Conservation (phyloP, 23 tunicate species). For the Diplosoma virens region DNA sequence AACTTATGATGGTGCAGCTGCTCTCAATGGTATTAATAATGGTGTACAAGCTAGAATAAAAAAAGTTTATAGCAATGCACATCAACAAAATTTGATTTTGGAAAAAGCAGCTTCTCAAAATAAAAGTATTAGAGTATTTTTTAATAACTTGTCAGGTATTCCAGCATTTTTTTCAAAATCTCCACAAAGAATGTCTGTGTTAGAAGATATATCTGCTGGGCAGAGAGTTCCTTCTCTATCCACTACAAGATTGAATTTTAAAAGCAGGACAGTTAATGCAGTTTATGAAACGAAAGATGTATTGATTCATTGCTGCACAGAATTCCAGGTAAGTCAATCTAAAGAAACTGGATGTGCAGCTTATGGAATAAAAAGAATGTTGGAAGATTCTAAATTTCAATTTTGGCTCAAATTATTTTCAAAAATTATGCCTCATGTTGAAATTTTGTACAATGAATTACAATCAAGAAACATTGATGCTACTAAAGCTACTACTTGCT, state of each 20-base stretch:
- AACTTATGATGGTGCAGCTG: slow-evolving; percentile 40
- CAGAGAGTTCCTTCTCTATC: background rate
- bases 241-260: slow-evolving; percentile 31
- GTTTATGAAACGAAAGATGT: background rate
- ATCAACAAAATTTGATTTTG: slow-evolving; percentile 5
- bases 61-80: slow-evolving; percentile 30
- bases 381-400: slow-evolving; percentile 3
- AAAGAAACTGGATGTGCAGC: slow-evolving; percentile 7
- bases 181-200: background rate
- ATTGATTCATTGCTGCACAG: background rate
- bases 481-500: too few relatives aligned
- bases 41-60: slow-evolving; percentile 37
- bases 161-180: slow-evolving; percentile 23
- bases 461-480: too few relatives aligned
- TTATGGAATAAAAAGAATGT: background rate
- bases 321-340: background rate
- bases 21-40: background rate
- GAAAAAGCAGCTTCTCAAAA: background rate
- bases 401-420: slow-evolving; percentile 27
- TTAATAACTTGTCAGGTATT: background rate
- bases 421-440: too few relatives aligned
- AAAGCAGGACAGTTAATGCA: background rate
- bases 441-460: too few relatives aligned
- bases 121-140: background rate
- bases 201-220: background rate